A percentile compares a stretch with the other conserved stretches of the same genome.
These are phyloP conservation scores for Drosophila aldrichi DNA, from an alignment of 2,888 invertebrate genomes.

Conservation along the genomic window DNA sequence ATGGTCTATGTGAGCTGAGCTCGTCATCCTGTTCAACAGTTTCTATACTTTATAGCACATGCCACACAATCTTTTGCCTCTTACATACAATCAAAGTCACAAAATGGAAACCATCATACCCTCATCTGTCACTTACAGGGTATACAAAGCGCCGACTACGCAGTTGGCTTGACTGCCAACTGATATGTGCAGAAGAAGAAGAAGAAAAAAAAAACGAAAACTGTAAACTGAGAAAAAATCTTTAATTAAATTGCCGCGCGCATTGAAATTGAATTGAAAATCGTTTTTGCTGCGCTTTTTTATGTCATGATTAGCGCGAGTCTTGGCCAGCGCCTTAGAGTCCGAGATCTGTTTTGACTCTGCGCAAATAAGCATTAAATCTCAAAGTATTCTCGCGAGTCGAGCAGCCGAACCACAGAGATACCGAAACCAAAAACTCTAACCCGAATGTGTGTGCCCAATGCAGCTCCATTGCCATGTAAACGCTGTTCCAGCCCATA, in stretches of 20 bases:
- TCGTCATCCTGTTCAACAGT: too few relatives aligned
- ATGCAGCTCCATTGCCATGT: constrained; percentile 22
- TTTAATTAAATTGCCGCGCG: constrained; percentile 76
- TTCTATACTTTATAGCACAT: not conserved
- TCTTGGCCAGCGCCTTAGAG: constrained; percentile 30
- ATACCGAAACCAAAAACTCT: constrained; percentile 31
- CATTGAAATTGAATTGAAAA: constrained; percentile 80
- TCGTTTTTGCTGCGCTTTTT: constrained; percentile 81
- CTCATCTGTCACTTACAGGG: not conserved
- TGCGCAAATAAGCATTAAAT: constrained; percentile 82
- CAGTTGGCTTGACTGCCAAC: not conserved
- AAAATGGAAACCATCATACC: not conserved
- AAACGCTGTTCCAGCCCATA: constrained; percentile 6
- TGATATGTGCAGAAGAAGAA: constrained; percentile 1
- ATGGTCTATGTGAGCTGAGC: not conserved
- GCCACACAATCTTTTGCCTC: not conserved
- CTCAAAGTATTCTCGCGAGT: constrained; percentile 57
- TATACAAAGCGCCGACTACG: not conserved
- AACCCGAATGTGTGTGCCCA: constrained; percentile 12
- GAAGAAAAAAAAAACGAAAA: not conserved
- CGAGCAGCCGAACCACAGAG: constrained; percentile 14
- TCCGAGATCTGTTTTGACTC: constrained; percentile 79
- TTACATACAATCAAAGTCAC: not conserved
- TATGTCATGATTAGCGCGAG: constrained; percentile 78
- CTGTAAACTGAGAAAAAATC: constrained; percentile 24